Conservation (phyloP, 2,888 invertebrate genomes). For the Eurytoma californica region DNA sequence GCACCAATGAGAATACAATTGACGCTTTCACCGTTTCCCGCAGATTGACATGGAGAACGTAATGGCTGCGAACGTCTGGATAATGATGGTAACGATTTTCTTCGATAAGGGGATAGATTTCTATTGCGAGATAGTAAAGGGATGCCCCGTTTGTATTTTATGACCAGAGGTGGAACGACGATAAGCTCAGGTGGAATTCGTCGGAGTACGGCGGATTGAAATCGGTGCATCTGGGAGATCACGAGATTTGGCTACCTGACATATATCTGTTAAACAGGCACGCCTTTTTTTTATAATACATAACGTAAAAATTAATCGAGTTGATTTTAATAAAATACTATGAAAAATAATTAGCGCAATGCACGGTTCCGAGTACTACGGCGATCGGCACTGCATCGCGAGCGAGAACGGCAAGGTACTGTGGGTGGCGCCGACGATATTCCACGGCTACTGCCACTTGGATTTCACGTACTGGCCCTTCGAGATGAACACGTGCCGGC, state of each 20-base stretch:
- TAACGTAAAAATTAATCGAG: background rate
- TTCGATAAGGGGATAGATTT: background rate
- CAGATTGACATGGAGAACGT: slow-evolving; percentile 53
- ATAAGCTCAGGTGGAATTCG: slow-evolving; percentile 84
- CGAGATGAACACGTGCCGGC: slow-evolving; percentile 81
- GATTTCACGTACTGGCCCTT: slow-evolving; percentile 86
- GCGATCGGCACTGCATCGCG: slow-evolving; percentile 78
- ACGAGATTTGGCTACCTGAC: slow-evolving; percentile 89
- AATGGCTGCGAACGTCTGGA: slow-evolving; percentile 54
- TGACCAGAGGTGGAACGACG: slow-evolving; percentile 84
- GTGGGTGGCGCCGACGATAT: slow-evolving; percentile 84
- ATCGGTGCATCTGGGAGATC: slow-evolving; percentile 80
- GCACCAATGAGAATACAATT: background rate
- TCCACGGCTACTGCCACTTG: slow-evolving; percentile 80
- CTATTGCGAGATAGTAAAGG: background rate
- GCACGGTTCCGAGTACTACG: slow-evolving; percentile 78
- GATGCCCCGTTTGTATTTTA: background rate
- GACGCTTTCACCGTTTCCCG: background rate
- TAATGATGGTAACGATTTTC: slow-evolving; percentile 50
- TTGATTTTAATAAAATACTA: background rate
- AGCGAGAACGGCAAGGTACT: slow-evolving; percentile 77
- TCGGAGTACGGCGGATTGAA: slow-evolving; percentile 81
- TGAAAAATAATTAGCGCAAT: slow-evolving; percentile 76
- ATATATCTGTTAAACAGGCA: slow-evolving; percentile 83
- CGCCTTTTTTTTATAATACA: background rate